Conservation (phyloP, 2,888 invertebrate genomes). For the Hypercompe scribonia region DNA sequence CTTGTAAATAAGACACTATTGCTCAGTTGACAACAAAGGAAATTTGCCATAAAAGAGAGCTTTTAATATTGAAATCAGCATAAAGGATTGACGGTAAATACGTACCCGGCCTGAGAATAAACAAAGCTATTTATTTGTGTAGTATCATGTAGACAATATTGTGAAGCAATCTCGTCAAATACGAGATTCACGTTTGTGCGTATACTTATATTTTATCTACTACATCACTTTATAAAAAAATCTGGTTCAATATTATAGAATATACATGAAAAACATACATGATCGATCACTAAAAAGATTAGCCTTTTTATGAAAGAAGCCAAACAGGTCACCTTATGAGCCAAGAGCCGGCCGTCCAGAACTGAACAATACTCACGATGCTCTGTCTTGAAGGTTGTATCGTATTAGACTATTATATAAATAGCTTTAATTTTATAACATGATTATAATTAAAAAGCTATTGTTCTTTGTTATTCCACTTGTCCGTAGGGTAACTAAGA, state of each 20-base stretch:
- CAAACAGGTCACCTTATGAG: no score
- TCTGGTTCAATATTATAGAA: neutral
- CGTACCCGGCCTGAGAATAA: conserved; percentile 33
- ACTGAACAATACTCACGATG: no score
- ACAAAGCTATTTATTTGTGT: conserved; percentile 27
- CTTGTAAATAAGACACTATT: conserved; percentile 40
- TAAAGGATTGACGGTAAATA: conserved; percentile 54
- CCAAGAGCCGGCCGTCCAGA: no score
- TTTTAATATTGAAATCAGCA: conserved; percentile 54
- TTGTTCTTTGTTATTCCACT: no score
- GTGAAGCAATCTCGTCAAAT: conserved; percentile 36
- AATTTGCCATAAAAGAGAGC: conserved; percentile 40
- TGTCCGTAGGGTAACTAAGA: no score
- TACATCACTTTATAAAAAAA: neutral
- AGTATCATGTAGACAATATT: conserved; percentile 37
- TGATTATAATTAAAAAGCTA: neutral
- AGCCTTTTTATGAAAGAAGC: no score
- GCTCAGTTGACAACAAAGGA: conserved; percentile 35
- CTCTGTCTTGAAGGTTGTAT: neutral
- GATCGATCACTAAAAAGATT: no score
- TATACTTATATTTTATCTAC: neutral
- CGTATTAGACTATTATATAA: neutral
- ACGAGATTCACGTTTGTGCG: neutral
- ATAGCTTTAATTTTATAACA: no score
- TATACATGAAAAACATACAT: no score